Evolutionary conservation across 2,113 vertebrate species (phyloP).

Genomic region (Phyllostomus hastatus): DNA sequence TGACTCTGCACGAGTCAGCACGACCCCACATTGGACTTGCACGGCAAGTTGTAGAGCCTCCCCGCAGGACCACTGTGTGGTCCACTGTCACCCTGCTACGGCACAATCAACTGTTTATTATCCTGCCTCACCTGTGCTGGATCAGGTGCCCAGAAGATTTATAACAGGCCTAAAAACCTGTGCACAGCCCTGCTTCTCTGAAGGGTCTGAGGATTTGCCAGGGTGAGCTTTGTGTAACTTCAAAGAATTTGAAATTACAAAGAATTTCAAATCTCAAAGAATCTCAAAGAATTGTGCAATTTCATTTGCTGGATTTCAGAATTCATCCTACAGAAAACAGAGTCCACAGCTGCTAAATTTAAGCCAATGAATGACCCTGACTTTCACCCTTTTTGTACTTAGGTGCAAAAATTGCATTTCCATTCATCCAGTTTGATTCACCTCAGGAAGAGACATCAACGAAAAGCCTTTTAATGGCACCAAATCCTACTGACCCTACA

Average conservation of each 20-base stretch:
- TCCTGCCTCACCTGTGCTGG: neutral
- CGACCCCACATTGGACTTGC: neutral
- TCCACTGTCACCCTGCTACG: neutral
- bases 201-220: neutral
- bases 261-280: no score
- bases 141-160: neutral
- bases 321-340: neutral
- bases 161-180: neutral
- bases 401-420: neutral
- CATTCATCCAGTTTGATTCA: neutral
- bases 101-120: neutral
- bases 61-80: neutral
- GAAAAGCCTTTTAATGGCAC: neutral
- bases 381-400: neutral
- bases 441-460: neutral
- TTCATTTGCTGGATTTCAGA: neutral
- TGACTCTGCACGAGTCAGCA: neutral
- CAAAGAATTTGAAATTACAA: no score
- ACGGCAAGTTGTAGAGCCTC: neutral
- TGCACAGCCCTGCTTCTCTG: neutral
- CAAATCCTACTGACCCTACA: neutral
- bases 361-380: neutral
- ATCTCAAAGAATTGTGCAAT: neutral
- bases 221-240: neutral
- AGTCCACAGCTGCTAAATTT: neutral